These are phyloP conservation scores for Pristis pectinata DNA, from an alignment of 2,797 vertebrate genomes.

Conservation along the genomic window DNA sequence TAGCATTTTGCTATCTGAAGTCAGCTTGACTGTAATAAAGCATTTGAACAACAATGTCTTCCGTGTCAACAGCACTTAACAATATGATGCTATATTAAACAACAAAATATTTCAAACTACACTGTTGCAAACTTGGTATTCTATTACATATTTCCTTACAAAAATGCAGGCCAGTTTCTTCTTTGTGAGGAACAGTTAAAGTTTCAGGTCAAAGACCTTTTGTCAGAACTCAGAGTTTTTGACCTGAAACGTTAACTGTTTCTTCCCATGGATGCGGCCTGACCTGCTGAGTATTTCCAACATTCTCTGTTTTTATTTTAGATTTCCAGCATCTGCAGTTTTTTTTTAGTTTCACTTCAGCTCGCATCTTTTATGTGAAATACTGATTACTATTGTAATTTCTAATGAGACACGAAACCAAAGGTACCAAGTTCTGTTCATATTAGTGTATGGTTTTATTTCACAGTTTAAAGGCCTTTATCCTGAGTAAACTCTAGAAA, in stretches of 20 bases:
- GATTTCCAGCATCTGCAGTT: no score
- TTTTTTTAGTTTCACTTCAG: no score
- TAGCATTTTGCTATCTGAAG: no score
- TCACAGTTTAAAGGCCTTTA: not conserved
- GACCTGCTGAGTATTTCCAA: no score
- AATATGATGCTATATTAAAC: not conserved
- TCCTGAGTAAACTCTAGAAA: not conserved
- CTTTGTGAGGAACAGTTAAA: not conserved
- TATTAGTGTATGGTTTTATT: not conserved
- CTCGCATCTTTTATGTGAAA: not conserved
- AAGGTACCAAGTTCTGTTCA: not conserved
- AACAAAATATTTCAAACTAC: not conserved
- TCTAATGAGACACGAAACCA: not conserved
- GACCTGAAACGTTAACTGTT: no score
- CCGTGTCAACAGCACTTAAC: not conserved
- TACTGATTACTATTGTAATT: not conserved
- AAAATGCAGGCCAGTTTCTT: not conserved
- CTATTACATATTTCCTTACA: not conserved
- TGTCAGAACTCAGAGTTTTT: no score
- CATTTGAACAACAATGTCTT: no score
- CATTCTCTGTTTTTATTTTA: no score
- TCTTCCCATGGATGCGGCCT: no score
- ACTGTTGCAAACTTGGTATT: not conserved
- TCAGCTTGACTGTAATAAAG: no score
- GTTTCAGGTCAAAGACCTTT: no score